These are phyloP conservation scores for Bos indicus DNA, from an alignment of 2,113 vertebrate species.

Conservation along the genomic window DNA sequence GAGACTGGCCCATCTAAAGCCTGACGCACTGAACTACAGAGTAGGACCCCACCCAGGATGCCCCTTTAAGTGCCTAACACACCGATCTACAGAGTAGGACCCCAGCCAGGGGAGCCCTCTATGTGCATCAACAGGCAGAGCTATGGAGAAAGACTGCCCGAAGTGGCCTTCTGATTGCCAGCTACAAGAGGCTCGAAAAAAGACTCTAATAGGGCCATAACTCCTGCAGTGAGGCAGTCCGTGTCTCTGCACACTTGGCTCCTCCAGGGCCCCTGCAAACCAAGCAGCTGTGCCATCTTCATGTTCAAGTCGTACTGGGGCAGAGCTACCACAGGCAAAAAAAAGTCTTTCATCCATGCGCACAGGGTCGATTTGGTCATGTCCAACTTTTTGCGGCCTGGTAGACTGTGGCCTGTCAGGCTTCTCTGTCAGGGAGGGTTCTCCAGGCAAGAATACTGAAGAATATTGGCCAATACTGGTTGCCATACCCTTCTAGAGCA, in stretches of 20 bases:
- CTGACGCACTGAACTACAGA: not conserved
- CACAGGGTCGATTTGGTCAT: not conserved
- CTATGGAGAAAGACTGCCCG: fast-evolving
- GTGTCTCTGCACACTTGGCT: not conserved
- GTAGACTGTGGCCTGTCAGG: not conserved
- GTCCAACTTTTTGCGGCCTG: fast-evolving
- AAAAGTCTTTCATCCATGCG: fast-evolving
- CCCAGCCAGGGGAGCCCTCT: not conserved
- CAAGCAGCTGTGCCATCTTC: not conserved
- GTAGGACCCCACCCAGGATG: not conserved
- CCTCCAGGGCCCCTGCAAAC: not conserved
- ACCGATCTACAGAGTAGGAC: not conserved
- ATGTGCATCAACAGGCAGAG: not conserved
- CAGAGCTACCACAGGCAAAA: not conserved
- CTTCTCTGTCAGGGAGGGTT: not conserved
- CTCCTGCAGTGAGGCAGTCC: not conserved
- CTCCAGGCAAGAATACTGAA: not conserved
- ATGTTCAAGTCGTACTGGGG: not conserved
- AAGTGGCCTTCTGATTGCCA: not conserved
- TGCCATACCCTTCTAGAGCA: not conserved
- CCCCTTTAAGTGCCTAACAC: not conserved
- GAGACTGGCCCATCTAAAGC: not conserved
- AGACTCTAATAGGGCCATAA: not conserved
- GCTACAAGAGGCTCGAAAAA: not conserved
- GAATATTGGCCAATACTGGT: not conserved